These are phyloP conservation scores for Nesometra sesokonis DNA, from an alignment of 35 echinoderm and acorn worm species.

Conservation along the genomic window DNA sequence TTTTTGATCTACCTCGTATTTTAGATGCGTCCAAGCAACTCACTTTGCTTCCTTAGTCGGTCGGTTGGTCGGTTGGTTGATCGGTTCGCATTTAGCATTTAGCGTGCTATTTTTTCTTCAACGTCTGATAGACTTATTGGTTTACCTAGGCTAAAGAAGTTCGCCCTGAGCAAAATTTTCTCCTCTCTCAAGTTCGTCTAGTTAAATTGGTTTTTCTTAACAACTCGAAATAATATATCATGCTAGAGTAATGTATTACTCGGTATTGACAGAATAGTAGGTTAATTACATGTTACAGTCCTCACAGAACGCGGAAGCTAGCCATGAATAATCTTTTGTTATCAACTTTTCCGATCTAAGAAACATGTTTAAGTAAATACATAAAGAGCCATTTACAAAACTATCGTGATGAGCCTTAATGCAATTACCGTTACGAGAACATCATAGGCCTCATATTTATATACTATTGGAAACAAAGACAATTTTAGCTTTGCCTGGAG, in stretches of 20 bases:
- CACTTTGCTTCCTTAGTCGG: no score
- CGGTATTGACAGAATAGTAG: background rate
- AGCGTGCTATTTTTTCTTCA: background rate
- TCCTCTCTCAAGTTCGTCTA: background rate
- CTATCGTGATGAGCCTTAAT: background rate
- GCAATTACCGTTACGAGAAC: background rate
- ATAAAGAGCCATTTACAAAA: background rate
- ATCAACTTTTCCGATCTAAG: background rate
- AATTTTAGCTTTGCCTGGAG: background rate
- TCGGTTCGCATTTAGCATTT: background rate
- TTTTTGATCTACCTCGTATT: no score
- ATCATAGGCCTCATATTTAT: background rate
- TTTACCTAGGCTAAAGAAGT: background rate
- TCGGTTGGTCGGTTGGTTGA: no score
- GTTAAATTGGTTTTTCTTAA: background rate
- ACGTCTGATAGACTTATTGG: background rate
- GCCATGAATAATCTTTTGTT: background rate
- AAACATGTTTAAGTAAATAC: background rate
- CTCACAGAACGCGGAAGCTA: background rate
- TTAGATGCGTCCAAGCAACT: no score
- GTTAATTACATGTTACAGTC: background rate
- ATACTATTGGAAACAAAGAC: background rate
- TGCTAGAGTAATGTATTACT: background rate
- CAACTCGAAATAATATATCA: background rate
- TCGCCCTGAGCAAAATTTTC: background rate